Conservation (phyloP, 2,113 vertebrate species). For the Syrrhaptes paradoxus region DNA sequence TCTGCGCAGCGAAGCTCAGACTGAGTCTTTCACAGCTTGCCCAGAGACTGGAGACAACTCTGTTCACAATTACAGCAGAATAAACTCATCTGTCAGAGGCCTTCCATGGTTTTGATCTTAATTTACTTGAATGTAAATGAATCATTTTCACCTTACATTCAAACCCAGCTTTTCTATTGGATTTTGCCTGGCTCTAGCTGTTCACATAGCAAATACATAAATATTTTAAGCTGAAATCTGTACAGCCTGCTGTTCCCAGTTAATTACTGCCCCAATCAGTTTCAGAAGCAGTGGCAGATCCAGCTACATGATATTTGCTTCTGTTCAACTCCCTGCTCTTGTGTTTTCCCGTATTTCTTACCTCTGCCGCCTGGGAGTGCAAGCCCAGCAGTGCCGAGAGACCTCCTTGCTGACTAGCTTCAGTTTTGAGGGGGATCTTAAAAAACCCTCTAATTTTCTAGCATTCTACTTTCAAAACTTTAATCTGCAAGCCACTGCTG, state of each 20-base stretch:
- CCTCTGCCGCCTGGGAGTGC: background rate
- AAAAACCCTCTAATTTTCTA: background rate
- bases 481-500: background rate
- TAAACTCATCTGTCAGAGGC: background rate
- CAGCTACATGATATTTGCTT: rapidly evolving
- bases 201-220: background rate
- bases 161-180: background rate
- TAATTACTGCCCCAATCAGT: background rate
- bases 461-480: background rate
- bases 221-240: background rate
- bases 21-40: background rate
- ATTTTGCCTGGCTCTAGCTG: background rate
- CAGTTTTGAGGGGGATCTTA: background rate
- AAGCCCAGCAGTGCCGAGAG: background rate
- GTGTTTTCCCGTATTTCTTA: background rate
- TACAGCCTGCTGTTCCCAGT: background rate
- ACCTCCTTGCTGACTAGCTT: background rate
- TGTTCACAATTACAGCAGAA: background rate
- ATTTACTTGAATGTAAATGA: background rate
- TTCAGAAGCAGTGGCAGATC: background rate
- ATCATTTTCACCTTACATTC: background rate
- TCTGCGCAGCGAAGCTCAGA: background rate
- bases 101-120: background rate
- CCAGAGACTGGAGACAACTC: background rate
- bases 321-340: background rate